Evolutionary conservation across 2,113 vertebrate species (phyloP).

Genomic region (Syngnathoides biaculeatus): DNA sequence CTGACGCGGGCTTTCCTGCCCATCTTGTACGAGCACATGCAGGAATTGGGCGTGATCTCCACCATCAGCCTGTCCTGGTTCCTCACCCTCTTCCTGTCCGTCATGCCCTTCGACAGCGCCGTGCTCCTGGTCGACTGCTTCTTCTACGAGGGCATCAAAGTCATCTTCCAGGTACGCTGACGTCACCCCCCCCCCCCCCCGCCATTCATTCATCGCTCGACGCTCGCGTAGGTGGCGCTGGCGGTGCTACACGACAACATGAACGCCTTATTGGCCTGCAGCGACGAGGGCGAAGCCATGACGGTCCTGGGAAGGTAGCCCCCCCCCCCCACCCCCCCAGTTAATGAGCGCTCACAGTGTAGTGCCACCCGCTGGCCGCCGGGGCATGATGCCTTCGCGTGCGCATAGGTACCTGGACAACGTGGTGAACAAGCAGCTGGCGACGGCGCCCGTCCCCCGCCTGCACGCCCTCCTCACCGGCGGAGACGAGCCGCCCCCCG

Average conservation of each 20-base stretch:
- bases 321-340: no score
- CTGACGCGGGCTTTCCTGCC: slow-evolving; percentile 86
- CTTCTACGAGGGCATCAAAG: slow-evolving; percentile 95
- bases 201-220: not conserved
- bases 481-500: slow-evolving; percentile 81
- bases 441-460: slow-evolving; percentile 86
- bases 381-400: not conserved
- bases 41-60: slow-evolving; percentile 91
- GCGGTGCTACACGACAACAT: slow-evolving; percentile 93
- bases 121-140: slow-evolving; percentile 95
- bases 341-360: not conserved
- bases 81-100: slow-evolving; percentile 93
- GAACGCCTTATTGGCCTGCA: slow-evolving; percentile 83
- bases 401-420: slow-evolving; percentile 89
- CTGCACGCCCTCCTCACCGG: slow-evolving; percentile 86
- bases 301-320: slow-evolving; percentile 89
- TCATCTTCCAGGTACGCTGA: slow-evolving; percentile 81
- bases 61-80: slow-evolving; percentile 98
- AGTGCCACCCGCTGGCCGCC: no score
- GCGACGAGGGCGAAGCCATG: slow-evolving; percentile 97
- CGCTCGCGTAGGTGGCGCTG: slow-evolving; percentile 75
- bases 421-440: slow-evolving; percentile 87
- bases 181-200: not conserved
- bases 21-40: slow-evolving; percentile 90
- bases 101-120: slow-evolving; percentile 95